These are phyloP conservation scores for Habropoda laboriosa DNA, from an alignment of 1,140 invertebrate genomes.

Conservation along the genomic window DNA sequence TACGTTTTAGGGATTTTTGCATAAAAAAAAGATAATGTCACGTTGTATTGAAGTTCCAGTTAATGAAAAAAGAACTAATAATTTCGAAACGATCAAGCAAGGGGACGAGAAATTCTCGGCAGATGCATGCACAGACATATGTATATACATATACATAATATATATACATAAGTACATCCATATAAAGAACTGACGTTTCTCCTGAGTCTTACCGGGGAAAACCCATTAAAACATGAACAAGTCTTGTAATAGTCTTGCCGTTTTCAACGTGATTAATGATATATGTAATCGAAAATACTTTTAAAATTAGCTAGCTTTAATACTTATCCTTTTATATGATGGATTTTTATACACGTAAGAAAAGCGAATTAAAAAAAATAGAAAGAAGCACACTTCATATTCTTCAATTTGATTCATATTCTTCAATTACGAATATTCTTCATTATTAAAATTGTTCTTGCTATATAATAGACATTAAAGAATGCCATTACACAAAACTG, in stretches of 20 bases:
- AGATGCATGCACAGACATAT: background rate
- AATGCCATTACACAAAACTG: too few species aligned
- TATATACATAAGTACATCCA: background rate
- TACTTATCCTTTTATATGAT: background rate
- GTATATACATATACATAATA: background rate
- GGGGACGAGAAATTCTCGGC: background rate
- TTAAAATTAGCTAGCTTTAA: background rate
- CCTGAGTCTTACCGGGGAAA: conserved; percentile 29
- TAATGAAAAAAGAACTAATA: background rate
- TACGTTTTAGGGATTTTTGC: background rate
- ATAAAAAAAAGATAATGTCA: background rate
- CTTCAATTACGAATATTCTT: background rate
- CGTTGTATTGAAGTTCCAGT: background rate
- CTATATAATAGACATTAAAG: background rate
- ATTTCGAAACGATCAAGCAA: background rate
- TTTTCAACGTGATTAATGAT: background rate
- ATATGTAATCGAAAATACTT: background rate
- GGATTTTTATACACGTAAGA: background rate
- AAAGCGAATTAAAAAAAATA: background rate
- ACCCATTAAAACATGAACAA: conserved; percentile 27
- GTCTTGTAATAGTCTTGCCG: conserved; percentile 9
- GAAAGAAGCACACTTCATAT: background rate
- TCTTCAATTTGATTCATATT: background rate
- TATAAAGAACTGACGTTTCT: background rate
- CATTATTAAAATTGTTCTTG: background rate